Evolutionary conservation across 2,888 invertebrate genomes (phyloP).

Genomic region (Temnothorax ravouxi): DNA sequence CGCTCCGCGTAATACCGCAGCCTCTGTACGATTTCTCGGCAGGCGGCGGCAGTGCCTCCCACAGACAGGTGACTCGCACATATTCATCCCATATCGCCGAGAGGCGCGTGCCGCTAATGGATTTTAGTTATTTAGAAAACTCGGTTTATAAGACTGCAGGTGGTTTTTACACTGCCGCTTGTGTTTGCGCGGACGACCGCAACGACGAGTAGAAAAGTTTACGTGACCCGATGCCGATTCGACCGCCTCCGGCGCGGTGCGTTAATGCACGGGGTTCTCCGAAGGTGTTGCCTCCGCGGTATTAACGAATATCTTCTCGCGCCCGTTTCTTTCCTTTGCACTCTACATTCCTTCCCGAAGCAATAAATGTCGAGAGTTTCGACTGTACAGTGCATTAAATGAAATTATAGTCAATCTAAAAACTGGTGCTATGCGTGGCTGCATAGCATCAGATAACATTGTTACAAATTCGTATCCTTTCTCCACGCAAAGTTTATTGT

Average conservation of each 20-base stretch:
- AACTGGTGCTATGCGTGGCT: not conserved
- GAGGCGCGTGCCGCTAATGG: constrained; percentile 34
- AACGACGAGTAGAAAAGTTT: constrained; percentile 11
- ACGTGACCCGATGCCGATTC: constrained; percentile 46
- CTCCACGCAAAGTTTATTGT: not conserved
- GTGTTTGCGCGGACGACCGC: constrained; percentile 15
- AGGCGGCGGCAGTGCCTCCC: not conserved
- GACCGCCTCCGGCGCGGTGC: not conserved
- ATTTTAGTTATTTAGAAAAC: constrained; percentile 56
- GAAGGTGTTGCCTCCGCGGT: constrained; percentile 30
- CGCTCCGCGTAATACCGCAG: constrained; percentile 24
- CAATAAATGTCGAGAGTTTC: constrained; percentile 10
- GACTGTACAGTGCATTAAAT: not conserved
- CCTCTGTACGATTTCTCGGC: not conserved
- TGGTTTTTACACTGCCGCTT: not conserved
- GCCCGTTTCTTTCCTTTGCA: not conserved
- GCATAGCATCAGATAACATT: not conserved
- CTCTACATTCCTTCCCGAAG: constrained; percentile 3
- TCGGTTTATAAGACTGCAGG: not conserved
- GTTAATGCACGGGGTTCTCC: constrained; percentile 22
- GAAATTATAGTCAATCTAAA: not conserved
- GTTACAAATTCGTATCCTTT: not conserved
- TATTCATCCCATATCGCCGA: constrained; percentile 7
- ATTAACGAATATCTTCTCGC: constrained; percentile 30
- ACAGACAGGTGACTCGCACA: not conserved